Percentiles rank a stretch among this genome's conserved stretches.
Evolutionary conservation across 2,888 invertebrate genomes (phyloP).

Genomic region (Chrysotoxum bicinctum): DNA sequence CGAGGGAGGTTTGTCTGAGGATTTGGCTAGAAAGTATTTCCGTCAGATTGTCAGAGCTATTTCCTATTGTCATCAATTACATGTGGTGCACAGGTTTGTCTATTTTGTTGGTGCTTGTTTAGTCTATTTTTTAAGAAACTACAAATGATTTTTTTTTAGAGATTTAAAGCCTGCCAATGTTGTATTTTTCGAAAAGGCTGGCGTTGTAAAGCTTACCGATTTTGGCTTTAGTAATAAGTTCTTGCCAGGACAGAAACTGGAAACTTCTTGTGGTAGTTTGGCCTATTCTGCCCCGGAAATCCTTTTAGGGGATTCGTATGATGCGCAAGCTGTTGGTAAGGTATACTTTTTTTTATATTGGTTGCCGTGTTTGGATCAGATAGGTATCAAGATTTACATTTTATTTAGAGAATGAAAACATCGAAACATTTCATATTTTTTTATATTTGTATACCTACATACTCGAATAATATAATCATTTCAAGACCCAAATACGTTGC

Average conservation of each 20-base stretch:
- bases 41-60: slow-evolving; percentile 98
- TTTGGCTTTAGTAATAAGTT: slow-evolving; percentile 98
- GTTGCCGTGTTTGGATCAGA: background rate
- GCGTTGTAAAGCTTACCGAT: slow-evolving; percentile 98
- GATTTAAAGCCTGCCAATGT: slow-evolving; percentile 99
- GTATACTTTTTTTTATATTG: background rate
- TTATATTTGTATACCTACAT: background rate
- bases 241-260: slow-evolving; percentile 97
- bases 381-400: background rate
- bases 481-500: background rate
- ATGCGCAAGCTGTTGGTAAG: slow-evolving; percentile 98
- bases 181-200: slow-evolving; percentile 98
- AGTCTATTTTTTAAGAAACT: background rate
- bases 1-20: slow-evolving; percentile 92
- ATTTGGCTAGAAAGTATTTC: slow-evolving; percentile 95
- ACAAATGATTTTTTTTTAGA: slow-evolving; percentile 81
- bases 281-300: slow-evolving; percentile 99
- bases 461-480: background rate
- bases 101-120: background rate
- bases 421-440: background rate
- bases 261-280: slow-evolving; percentile 98
- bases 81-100: slow-evolving; percentile 84
- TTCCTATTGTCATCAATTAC: slow-evolving; percentile 96
- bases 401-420: background rate
- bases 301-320: slow-evolving; percentile 98